Evolutionary conservation across 2,113 vertebrate genomes (phyloP), one percentile per base, ranked within the genome.

Genomic region (Otolemur garnettii): DNA sequence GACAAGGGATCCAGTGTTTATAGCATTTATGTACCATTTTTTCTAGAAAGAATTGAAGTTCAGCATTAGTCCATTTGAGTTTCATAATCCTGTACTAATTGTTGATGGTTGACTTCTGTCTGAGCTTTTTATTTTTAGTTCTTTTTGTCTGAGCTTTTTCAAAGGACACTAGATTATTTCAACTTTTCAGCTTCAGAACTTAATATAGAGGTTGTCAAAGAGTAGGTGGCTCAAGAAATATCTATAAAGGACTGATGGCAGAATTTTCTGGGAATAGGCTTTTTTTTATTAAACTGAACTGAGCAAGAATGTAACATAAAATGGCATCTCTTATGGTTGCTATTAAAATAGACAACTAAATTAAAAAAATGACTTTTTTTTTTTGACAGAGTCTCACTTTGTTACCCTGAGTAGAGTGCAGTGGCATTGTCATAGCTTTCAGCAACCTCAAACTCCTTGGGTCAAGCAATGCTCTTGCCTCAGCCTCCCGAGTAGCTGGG

Each of bases 31-130:
- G 50, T 11, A 42, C 9, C 12, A 50, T 81, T 90, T 83, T 83
- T 64, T 79, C 21, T 21, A 4, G 14, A 75, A 13, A 91, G 30
- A 80, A 30, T 14, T 94, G 82, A 96, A 77, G 45, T 45, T 89
- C 64, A 64, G 3, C 24, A 66, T 4, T 18, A 45, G 24, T 10
- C 24, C 57, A 69, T 66, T 50, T 71, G 28, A 82, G 10, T 78
- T 87, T 79, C 35, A 60, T 50, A 95, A 80, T 91, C 66, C 87
- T 22, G 10, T 68, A 74, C 72, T 42, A 71, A 71, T 71, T 87
- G 50, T 42, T 78, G 17, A 24, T 35, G 12, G 22, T 26, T 85
- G 50, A 42, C 11, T 84, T 68, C 6, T 84, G 77, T 50, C 30
- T 60, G 59, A 77, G 17, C 28, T 68, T 79, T 69, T 79, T 64